A percentile compares a stretch with the other conserved stretches of the same genome.
Conservation (phyloP, 1,140 invertebrate genomes). For the Drosophila fuyamai region DNA sequence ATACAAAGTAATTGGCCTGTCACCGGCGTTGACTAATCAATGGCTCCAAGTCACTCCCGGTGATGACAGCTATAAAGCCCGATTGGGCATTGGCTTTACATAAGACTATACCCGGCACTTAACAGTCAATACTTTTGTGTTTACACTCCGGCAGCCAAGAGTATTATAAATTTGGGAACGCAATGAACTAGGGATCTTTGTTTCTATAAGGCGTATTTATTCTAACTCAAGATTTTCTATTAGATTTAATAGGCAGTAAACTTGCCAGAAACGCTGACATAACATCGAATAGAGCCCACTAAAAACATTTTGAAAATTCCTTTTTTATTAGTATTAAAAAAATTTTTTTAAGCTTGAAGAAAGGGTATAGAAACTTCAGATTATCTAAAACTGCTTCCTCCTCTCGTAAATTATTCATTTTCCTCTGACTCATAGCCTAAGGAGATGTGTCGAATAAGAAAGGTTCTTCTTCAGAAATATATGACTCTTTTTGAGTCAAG, state of each 20-base stretch:
- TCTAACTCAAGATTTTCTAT: background rate
- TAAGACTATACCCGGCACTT: conserved; percentile 9
- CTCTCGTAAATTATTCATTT: background rate
- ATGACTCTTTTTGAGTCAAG: conserved; percentile 23
- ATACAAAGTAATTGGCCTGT: conserved; percentile 33
- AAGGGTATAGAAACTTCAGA: background rate
- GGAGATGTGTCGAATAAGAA: conserved; percentile 1
- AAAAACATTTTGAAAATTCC: no score
- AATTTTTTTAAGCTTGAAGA: background rate
- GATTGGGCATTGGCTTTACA: conserved; percentile 23
- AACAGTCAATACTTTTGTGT: conserved; percentile 4
- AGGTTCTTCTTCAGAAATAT: background rate
- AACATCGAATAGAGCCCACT: no score
- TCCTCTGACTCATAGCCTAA: conserved; percentile 13
- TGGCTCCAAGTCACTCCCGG: conserved; percentile 22
- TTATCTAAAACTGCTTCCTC: no score
- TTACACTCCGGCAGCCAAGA: background rate
- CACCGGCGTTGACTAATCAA: conserved; percentile 41
- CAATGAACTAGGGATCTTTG: background rate
- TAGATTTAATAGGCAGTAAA: background rate
- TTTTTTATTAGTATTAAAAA: no score
- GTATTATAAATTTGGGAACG: background rate
- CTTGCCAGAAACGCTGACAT: no score
- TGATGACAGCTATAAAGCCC: conserved; percentile 10
- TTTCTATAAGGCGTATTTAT: background rate